Evolutionary conservation across 2,888 invertebrate species (phyloP), one percentile per base, ranked within the genome.

Genomic region (Teleiodes luculella): DNA sequence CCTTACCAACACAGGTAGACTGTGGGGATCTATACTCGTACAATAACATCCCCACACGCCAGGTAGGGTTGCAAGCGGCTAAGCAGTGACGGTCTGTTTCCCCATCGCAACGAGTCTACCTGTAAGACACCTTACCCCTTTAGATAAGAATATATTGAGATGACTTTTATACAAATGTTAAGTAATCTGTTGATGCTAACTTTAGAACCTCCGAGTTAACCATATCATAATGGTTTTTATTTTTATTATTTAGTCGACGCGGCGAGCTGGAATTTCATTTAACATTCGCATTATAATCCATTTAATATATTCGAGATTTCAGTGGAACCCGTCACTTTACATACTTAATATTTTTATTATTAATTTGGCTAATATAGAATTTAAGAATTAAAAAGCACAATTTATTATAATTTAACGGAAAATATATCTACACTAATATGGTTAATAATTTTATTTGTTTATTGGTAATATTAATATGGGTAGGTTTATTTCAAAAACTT

Each of bases 131-230:
- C n/a, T 24, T 36, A 14, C 37, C 83, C 78, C 86, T 86, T 86
- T 86, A 86, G 86, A 86, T 88, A 89, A 88, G 84, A 83, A 79
- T 86, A 83, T 87, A 88, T 83, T 84, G 80, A 89, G 85, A 87
- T 31, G 86, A 83, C 88, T 89, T 89, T 88, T 88, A 89, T 89
- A 89, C 88, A 85, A 87, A 82, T 82, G 88, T 89, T 88, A 85
- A 86, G 86, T 83, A 79, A 83, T 83, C 84, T 88, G 88, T 88
- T 88, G 83, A 84, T 71, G 80, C 83, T 88, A 86, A 86, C 81
- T 82, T 73, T 86, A 86, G 86, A 74, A 87, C 83, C 86, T 87
- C 86, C 82, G 79, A 80, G 72, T 67, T 78, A 80, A 86, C 80
- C 83, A 83, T 83, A 83, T 84, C 83, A 81, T n/a, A n/a, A n/a